Conservation (phyloP, 2,113 vertebrate species). For the Sphaerodactylus townsendi region DNA sequence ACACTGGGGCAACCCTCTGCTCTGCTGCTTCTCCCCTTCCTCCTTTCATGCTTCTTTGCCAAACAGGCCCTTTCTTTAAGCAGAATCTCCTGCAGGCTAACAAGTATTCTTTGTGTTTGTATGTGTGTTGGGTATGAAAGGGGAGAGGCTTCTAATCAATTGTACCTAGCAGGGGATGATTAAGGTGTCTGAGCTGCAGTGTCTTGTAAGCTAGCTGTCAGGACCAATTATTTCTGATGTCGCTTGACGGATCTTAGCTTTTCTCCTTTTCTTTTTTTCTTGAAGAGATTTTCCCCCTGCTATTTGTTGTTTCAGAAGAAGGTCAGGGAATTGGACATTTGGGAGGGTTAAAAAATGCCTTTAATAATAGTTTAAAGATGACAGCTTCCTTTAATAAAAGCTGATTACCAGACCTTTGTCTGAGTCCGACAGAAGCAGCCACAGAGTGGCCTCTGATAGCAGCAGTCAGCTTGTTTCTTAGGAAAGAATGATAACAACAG, state of each 20-base stretch:
- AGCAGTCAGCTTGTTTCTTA: neutral
- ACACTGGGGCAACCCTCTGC: neutral
- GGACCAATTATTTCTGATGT: constrained; percentile 40
- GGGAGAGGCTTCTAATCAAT: constrained; percentile 13
- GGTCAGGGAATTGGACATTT: constrained; percentile 10
- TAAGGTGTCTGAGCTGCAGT: constrained; percentile 28
- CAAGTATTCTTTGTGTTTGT: neutral
- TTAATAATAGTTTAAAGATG: neutral
- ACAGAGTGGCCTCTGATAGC: neutral
- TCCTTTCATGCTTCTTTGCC: neutral
- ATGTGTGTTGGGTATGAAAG: neutral
- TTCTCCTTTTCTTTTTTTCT: neutral
- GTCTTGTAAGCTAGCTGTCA: constrained; percentile 41
- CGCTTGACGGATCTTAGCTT: constrained; percentile 15
- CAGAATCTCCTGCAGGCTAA: neutral
- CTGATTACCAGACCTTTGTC: constrained; percentile 19
- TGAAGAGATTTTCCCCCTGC: constrained; percentile 6
- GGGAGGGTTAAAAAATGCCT: neutral
- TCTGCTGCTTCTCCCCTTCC: neutral
- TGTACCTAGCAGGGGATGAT: constrained; percentile 26
- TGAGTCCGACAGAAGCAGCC: neutral
- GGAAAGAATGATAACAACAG: neutral
- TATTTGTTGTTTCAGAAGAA: constrained; percentile 29
- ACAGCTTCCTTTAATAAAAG: constrained; percentile 29
- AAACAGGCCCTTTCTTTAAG: neutral